Evolutionary conservation across 2,888 invertebrate genomes (phyloP), one percentile per base, ranked within the genome.

Genomic region (Amphipoea lucens): DNA sequence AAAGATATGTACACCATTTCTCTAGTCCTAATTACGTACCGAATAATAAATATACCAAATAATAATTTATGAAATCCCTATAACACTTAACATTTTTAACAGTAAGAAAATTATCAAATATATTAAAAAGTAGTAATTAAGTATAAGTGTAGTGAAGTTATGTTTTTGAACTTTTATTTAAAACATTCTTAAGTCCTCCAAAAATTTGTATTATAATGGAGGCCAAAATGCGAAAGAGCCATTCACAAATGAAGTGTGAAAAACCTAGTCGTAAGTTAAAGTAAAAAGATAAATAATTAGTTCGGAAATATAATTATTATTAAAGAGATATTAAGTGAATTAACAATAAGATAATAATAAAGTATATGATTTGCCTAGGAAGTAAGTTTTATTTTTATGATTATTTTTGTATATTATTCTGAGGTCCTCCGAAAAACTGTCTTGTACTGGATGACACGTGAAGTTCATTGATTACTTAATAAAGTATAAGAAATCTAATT

Each of bases 391-490:
- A 77, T 45, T 77, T 77, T 76, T 76, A 54, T 20, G 9, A 14
- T 77, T 77, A n/a, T 14, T 65, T 76, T 77, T 76, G 65, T 77
- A 45, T 14, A 63, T 76, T 65, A 77, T 76, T 76, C 77, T 65
- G 9, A 36, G 54, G 36, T 76, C 65, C 36, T 76, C 63, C 12
- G 23, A 17, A 76, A 42, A 51, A 11, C 29, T 42, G 29, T 51
- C 1, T n/a, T 36, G 20, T 54, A 42, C 11, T 60, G n/a, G 62
- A 42, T 76, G 63, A 54, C 76, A 42, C 42, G 14, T 40, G 36
- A 48, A 40, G n/a, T 4, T 45, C 23, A 78, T 48, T 29, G 17
- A 79, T 23, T 54, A 29, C 29, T 29, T 29, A 69, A 14, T 62
- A 17, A 79, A 62, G 6, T 78, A 68, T n/a, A 51, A 36, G 45